Evolutionary conservation across 2,888 invertebrate species (phyloP).

Genomic region (Monopis laevigella): DNA sequence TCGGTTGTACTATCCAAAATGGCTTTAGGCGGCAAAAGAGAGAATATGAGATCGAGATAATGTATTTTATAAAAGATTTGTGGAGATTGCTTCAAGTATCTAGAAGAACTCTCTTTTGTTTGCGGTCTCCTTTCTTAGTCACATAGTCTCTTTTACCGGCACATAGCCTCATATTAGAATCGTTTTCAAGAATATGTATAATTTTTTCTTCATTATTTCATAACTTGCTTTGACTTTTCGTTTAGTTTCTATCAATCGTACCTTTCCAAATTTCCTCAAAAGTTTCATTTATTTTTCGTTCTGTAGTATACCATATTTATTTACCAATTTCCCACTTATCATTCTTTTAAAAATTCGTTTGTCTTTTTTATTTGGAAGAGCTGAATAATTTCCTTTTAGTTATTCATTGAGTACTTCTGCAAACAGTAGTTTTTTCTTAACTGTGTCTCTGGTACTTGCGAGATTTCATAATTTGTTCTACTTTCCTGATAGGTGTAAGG

Average conservation of each 20-base stretch:
- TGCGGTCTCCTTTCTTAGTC: constrained; percentile 12
- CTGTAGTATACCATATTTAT: constrained; percentile 16
- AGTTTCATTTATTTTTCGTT: constrained; percentile 21
- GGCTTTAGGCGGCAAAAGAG: too few species aligned
- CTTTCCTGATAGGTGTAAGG: constrained; percentile 18
- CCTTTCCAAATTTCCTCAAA: constrained; percentile 16
- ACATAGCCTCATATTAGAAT: constrained; percentile 16
- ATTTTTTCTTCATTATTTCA: constrained; percentile 16
- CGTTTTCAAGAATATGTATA: constrained; percentile 19
- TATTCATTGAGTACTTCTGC: constrained; percentile 17
- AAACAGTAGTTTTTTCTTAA: constrained; percentile 18
- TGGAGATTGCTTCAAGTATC: constrained; percentile 15
- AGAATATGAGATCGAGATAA: not conserved
- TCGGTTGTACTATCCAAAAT: too few species aligned
- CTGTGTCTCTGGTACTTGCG: constrained; percentile 17
- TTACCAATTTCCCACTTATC: constrained; percentile 12
- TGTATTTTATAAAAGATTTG: constrained; percentile 13
- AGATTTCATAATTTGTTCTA: constrained; percentile 14
- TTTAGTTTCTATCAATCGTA: constrained; percentile 14
- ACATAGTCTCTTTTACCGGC: constrained; percentile 19
- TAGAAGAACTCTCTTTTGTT: constrained; percentile 13
- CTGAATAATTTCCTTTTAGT: constrained; percentile 18
- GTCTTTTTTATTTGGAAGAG: constrained; percentile 16
- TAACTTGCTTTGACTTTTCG: constrained; percentile 10
- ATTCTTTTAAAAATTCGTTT: constrained; percentile 16